These are phyloP conservation scores for Palythoa caribaeorum DNA, from an alignment of 92 coral and sea anemone genomes.

Conservation along the genomic window DNA sequence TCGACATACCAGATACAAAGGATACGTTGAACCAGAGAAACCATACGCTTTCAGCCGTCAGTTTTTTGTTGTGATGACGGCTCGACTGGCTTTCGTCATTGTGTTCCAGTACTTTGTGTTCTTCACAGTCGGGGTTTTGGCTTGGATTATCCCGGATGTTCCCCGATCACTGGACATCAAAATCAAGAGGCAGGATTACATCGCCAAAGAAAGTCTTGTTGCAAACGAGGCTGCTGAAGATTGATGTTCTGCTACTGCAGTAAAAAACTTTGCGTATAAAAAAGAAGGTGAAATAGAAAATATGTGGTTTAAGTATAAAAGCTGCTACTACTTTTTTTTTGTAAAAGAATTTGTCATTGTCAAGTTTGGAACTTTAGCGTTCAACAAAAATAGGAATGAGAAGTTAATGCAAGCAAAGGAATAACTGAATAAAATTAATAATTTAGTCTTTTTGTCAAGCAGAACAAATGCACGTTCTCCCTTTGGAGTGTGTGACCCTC, in stretches of 20 bases:
- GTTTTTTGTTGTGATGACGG: slow-evolving; percentile 85
- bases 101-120: slow-evolving; percentile 94
- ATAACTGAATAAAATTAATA: too few species aligned
- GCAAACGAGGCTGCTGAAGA: slow-evolving; percentile 71
- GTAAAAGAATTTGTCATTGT: too few species aligned
- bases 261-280: not conserved
- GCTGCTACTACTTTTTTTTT: too few species aligned
- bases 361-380: too few species aligned
- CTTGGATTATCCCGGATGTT: slow-evolving; percentile 96
- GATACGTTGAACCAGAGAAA: slow-evolving; percentile 76
- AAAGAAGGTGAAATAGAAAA: too few species aligned
- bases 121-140: slow-evolving; percentile 81
- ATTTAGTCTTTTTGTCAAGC: too few species aligned
- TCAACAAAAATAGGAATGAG: too few species aligned
- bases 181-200: slow-evolving; percentile 88
- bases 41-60: slow-evolving; percentile 89
- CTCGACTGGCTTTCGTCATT: slow-evolving; percentile 85
- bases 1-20: slow-evolving; percentile 77
- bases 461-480: too few species aligned
- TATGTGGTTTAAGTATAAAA: too few species aligned
- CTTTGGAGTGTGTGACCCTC: too few species aligned
- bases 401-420: too few species aligned
- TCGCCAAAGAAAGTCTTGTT: slow-evolving; percentile 83
- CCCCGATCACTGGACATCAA: slow-evolving; percentile 89
- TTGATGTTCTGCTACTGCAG: not conserved